phyloP scores from a whole-genome alignment of 2,888 invertebrate species.

The Temnothorax rugatulus region DNA sequence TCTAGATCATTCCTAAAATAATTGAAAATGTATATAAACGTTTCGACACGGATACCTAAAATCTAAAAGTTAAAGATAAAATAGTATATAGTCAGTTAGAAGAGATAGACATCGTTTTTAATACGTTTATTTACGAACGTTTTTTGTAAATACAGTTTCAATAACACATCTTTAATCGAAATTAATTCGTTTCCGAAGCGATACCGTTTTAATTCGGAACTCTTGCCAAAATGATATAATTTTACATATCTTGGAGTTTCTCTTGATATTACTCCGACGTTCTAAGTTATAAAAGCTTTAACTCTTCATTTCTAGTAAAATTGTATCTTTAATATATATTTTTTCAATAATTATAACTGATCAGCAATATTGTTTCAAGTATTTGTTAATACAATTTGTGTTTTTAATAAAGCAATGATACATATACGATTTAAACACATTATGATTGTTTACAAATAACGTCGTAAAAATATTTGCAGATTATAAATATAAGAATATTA shows the following conservation, averaged over 20 bases:
- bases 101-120: background rate
- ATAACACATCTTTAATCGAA: background rate
- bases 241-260: background rate
- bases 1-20: background rate
- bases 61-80: constrained; percentile 1
- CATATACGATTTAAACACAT: background rate
- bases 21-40: background rate
- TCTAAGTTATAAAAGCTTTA: background rate
- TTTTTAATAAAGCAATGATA: background rate
- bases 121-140: background rate
- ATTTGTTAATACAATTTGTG: background rate
- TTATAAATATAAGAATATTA: background rate
- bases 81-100: background rate
- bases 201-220: constrained; percentile 6
- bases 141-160: background rate
- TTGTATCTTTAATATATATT: background rate
- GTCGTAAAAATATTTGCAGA: background rate
- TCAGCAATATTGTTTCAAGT: background rate
- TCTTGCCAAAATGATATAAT: background rate
- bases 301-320: background rate
- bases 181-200: constrained; percentile 1
- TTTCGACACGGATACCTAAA: background rate
- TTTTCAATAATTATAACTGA: background rate
- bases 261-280: background rate
- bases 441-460: background rate